Conservation (phyloP, 37 sponge, comb jelly and placozoan species). For the Oopsacas minuta region DNA sequence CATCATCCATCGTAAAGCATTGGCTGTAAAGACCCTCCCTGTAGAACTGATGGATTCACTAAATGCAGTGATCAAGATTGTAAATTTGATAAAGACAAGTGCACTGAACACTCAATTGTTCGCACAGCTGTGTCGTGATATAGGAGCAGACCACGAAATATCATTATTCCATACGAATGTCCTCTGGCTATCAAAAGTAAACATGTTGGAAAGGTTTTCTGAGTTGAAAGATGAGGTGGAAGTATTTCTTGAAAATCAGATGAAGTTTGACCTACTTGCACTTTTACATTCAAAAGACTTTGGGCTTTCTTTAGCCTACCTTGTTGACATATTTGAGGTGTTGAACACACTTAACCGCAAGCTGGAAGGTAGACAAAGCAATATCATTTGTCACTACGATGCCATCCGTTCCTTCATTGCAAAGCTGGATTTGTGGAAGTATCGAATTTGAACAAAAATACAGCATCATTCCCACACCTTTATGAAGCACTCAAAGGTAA, state of each 20-base stretch:
- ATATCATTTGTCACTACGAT: neutral
- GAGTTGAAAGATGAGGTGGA: neutral
- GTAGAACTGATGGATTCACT: neutral
- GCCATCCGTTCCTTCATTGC: neutral
- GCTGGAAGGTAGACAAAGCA: neutral
- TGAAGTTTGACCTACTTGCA: neutral
- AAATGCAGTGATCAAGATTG: neutral
- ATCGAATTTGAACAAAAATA: neutral
- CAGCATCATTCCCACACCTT: neutral
- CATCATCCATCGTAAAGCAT: neutral
- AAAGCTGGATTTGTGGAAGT: neutral
- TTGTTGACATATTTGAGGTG: conserved; percentile 2
- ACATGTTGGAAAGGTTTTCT: neutral
- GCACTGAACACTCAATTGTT: neutral
- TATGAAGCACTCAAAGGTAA: neutral
- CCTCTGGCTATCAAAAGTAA: neutral
- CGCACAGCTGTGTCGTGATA: neutral
- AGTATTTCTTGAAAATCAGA: neutral
- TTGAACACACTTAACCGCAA: neutral
- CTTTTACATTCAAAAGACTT: neutral
- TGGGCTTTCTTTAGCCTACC: neutral
- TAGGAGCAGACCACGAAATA: neutral
- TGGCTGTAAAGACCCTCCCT: neutral
- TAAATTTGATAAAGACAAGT: neutral
- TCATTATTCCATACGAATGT: neutral